These are phyloP conservation scores for Porites australiensis DNA, from an alignment of 64 coral and sea anemone genomes.

Conservation along the genomic window DNA sequence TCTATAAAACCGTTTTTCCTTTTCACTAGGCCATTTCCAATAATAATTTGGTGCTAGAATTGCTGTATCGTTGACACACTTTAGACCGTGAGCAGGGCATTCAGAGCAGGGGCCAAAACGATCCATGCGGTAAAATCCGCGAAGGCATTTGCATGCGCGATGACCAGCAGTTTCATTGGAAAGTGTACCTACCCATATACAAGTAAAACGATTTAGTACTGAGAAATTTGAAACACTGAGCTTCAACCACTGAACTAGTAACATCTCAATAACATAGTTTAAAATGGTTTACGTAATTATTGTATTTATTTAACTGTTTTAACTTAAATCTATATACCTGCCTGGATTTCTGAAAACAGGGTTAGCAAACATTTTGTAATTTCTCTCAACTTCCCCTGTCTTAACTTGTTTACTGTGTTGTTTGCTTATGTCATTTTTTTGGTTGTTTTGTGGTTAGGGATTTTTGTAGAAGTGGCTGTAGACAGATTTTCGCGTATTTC, in stretches of 20 bases:
- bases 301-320: no score
- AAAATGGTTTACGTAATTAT: no score
- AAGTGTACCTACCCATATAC: constrained; percentile 37
- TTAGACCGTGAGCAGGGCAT: constrained; percentile 19
- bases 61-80: constrained; percentile 60
- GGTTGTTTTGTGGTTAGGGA: no score
- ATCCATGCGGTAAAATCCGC: constrained; percentile 58
- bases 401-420: no score
- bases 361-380: no score
- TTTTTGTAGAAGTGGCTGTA: no score
- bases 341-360: no score
- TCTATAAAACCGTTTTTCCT: constrained; percentile 6
- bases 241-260: not conserved
- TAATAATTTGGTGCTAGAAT: constrained; percentile 28
- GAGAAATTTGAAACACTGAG: not conserved
- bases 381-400: no score
- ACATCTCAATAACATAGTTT: no score
- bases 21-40: constrained; percentile 42
- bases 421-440: no score
- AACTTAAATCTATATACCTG: no score
- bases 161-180: constrained; percentile 22
- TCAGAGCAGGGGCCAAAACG: constrained; percentile 56
- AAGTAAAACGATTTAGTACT: not conserved
- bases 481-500: no score
- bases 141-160: constrained; percentile 53